phyloP scores from a whole-genome alignment of 2,797 vertebrate genomes.

The Saxicola maurus region DNA sequence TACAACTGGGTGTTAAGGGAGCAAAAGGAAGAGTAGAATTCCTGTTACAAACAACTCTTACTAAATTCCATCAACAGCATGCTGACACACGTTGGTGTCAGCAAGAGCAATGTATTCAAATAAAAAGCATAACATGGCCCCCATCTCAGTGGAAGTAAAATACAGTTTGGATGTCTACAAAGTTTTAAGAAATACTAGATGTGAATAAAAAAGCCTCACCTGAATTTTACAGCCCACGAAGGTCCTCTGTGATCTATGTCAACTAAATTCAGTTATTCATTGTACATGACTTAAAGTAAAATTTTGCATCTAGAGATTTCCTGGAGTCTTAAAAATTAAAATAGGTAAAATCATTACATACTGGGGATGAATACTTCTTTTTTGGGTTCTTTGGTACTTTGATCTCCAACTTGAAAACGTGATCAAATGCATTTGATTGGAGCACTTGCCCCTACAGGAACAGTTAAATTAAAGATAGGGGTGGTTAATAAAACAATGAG shows the following conservation, averaged over 20 bases:
- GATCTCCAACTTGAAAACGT: not conserved
- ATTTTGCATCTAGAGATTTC: not conserved
- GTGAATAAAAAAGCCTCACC: not conserved
- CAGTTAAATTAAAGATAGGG: not conserved
- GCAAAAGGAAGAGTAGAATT: not conserved
- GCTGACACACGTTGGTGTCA: fast-evolving
- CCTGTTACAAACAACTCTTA: not conserved
- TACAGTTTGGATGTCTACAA: not conserved
- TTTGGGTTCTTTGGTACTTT: not conserved
- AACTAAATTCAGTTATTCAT: not conserved
- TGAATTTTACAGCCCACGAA: not conserved
- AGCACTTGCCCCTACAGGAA: not conserved
- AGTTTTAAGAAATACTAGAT: not conserved
- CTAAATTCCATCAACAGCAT: not conserved
- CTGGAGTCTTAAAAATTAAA: not conserved
- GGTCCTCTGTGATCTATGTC: not conserved
- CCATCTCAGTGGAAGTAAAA: not conserved
- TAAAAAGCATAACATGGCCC: not conserved
- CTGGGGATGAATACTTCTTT: not conserved
- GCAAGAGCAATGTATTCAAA: not conserved
- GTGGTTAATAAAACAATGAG: not conserved
- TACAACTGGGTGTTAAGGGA: not conserved
- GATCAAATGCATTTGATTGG: not conserved
- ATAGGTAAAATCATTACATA: not conserved
- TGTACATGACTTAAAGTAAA: not conserved